phyloP scores from a whole-genome alignment of 2,113 vertebrate genomes.

The Perccottus glenii region DNA sequence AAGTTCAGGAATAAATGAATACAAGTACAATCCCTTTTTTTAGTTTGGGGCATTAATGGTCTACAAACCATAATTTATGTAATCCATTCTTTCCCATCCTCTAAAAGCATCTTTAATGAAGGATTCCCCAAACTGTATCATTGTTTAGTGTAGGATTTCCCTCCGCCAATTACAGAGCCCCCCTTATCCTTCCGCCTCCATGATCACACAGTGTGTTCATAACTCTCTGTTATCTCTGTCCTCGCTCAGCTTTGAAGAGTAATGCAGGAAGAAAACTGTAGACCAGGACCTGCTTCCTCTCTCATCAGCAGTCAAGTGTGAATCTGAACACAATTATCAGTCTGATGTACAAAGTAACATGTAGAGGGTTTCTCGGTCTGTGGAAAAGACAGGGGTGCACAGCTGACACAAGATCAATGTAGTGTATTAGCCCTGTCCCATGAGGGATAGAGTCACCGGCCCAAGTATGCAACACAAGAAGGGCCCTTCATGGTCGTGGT shows the following conservation, averaged over 20 bases:
- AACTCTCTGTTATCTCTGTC: slow-evolving; percentile 50
- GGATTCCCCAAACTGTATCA: slow-evolving; percentile 36
- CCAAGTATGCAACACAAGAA: slow-evolving; percentile 56
- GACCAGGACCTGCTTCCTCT: slow-evolving; percentile 46
- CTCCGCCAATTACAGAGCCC: slow-evolving; percentile 53
- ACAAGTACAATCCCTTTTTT: slow-evolving; percentile 14
- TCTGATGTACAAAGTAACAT: neutral
- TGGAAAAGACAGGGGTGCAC: slow-evolving; percentile 27
- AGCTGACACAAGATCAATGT: slow-evolving; percentile 55
- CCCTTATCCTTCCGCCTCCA: slow-evolving; percentile 44
- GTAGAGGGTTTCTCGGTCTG: slow-evolving; percentile 13
- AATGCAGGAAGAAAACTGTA: slow-evolving; percentile 35
- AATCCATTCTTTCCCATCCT: slow-evolving; percentile 23
- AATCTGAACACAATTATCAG: neutral
- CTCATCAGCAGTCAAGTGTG: slow-evolving; percentile 1
- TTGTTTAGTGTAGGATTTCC: slow-evolving; percentile 58
- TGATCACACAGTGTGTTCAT: slow-evolving; percentile 52
- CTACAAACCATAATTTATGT: slow-evolving; percentile 1
- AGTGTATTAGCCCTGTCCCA: slow-evolving; percentile 31
- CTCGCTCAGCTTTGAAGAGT: slow-evolving; percentile 49
- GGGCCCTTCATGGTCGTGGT: slow-evolving; percentile 39
- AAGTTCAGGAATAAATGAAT: too few species aligned
- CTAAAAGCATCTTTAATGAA: slow-evolving; percentile 30
- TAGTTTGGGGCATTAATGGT: neutral
- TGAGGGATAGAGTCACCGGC: slow-evolving; percentile 30